A percentile compares a stretch with the other conserved stretches of the same genome.
Conservation (phyloP, 1,140 invertebrate genomes). For the Bilobella aurantiaca region DNA sequence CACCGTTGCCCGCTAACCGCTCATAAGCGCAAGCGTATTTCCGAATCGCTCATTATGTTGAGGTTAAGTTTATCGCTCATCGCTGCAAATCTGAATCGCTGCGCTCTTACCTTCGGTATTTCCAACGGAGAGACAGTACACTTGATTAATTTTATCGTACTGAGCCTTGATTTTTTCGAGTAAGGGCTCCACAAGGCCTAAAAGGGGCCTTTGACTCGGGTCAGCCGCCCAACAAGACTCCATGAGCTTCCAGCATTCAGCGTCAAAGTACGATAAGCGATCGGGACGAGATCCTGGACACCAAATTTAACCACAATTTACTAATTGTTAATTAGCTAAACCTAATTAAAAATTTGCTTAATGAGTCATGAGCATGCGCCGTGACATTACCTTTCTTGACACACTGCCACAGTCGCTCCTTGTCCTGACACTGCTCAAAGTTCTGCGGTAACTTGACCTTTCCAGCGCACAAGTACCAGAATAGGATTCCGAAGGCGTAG, state of each 20-base stretch:
- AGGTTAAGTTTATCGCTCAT: too few relatives aligned
- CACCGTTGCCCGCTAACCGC: too few relatives aligned
- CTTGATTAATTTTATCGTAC: conserved; percentile 26
- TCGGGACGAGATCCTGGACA: conserved; percentile 61
- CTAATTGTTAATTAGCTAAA: too few relatives aligned
- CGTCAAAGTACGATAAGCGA: conserved; percentile 58
- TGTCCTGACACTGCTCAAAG: conserved; percentile 77
- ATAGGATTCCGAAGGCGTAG: conserved; percentile 82
- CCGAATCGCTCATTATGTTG: too few relatives aligned
- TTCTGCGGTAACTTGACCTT: conserved; percentile 64
- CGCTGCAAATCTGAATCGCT: too few relatives aligned
- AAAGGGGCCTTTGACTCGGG: conserved; percentile 57
- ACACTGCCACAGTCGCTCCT: conserved; percentile 75
- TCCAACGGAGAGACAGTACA: conserved; percentile 22
- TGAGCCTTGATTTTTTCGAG: conserved; percentile 42
- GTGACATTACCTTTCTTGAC: conserved; percentile 66
- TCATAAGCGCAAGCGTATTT: too few relatives aligned
- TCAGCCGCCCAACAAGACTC: conserved; percentile 72
- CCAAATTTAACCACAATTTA: conserved; percentile 7
- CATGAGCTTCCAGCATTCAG: conserved; percentile 76
- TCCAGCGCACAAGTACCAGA: conserved; percentile 83
- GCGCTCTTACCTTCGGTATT: neutral
- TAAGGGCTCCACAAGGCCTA: conserved; percentile 62
- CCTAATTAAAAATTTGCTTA: too few relatives aligned
- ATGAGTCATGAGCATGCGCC: too few relatives aligned